Percentiles rank a stretch among this genome's conserved stretches.
These are phyloP conservation scores for Scleropages formosus DNA, from an alignment of 2,797 vertebrate species.

Conservation along the genomic window DNA sequence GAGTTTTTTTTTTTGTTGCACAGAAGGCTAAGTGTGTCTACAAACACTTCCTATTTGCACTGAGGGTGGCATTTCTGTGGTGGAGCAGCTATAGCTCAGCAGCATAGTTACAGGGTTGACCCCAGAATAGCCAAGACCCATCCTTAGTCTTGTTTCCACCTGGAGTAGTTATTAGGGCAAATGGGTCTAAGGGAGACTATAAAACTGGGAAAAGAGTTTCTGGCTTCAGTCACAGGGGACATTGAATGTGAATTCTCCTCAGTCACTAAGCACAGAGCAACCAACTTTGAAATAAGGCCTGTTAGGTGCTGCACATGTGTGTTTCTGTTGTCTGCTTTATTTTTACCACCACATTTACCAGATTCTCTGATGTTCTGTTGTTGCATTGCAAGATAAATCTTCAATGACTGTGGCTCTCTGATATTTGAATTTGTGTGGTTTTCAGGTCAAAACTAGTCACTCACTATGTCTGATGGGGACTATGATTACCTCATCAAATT, in stretches of 20 bases:
- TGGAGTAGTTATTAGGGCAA: constrained; percentile 16
- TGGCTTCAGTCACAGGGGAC: background rate
- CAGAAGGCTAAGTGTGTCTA: background rate
- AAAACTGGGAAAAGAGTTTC: background rate
- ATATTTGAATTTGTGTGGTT: constrained; percentile 47
- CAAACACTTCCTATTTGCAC: background rate
- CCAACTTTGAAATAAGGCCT: background rate
- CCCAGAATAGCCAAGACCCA: background rate
- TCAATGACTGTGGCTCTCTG: background rate
- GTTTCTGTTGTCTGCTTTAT: background rate
- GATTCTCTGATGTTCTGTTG: background rate
- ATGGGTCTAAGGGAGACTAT: background rate
- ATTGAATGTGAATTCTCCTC: background rate
- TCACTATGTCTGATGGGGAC: constrained; percentile 93
- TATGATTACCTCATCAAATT: constrained; percentile 99
- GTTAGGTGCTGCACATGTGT: background rate
- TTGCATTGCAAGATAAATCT: background rate
- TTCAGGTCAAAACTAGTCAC: constrained; percentile 64
- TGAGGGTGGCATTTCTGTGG: background rate
- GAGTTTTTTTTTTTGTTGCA: background rate
- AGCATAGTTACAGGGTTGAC: background rate
- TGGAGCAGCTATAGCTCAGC: background rate
- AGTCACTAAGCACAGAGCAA: too few relatives aligned
- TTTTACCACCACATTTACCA: background rate
- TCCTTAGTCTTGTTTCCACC: constrained; percentile 13